Conservation (phyloP, 1,140 invertebrate genomes). For the Drosophila pseudoobscura region DNA sequence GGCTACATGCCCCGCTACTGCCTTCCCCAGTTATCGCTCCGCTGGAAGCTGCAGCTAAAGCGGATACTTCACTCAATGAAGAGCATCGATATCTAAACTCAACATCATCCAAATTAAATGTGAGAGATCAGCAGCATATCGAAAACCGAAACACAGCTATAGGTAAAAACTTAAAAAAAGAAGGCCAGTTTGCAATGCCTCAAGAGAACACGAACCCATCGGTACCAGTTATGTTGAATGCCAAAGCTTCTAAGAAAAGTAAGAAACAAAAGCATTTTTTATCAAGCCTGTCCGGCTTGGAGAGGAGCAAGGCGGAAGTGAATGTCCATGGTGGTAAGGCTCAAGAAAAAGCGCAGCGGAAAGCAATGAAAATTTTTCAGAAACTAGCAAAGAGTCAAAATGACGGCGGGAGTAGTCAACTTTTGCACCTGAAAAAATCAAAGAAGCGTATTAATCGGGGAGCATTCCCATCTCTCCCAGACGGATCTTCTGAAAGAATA, state of each 20-base stretch:
- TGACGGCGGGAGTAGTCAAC: neutral
- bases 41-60: neutral
- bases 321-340: constrained; percentile 27
- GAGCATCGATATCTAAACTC: neutral
- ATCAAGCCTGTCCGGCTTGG: neutral
- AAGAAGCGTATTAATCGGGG: constrained; percentile 43
- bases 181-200: neutral
- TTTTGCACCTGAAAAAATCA: constrained; percentile 37
- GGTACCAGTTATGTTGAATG: neutral
- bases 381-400: constrained; percentile 51
- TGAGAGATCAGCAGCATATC: neutral
- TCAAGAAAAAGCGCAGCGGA: constrained; percentile 59
- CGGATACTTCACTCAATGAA: neutral
- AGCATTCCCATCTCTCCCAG: constrained; percentile 19
- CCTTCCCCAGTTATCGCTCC: constrained; percentile 11
- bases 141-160: neutral
- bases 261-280: constrained; percentile 46
- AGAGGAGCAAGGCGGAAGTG: constrained; percentile 2
- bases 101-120: neutral
- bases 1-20: constrained; percentile 60
- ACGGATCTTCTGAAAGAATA: constrained; percentile 29
- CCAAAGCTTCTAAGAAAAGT: constrained; percentile 27
- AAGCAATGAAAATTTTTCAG: constrained; percentile 65
- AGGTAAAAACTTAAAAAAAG: neutral
- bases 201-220: neutral